phyloP scores from a whole-genome alignment of 2,113 vertebrate genomes.

The Forbesichthys papilliferus region DNA sequence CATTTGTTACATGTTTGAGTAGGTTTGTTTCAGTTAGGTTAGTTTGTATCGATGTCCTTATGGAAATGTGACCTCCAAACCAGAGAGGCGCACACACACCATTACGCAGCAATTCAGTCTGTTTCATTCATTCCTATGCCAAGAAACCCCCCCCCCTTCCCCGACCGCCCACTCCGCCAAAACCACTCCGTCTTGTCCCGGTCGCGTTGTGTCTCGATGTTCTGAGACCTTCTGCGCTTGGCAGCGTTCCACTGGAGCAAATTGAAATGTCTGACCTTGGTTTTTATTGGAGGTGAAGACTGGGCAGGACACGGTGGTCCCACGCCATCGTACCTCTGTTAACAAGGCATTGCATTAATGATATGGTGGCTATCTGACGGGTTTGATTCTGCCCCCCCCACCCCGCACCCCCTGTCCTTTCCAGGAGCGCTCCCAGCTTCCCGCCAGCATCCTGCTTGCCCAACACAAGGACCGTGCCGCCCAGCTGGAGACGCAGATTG shows the following conservation, averaged over 20 bases:
- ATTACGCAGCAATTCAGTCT: neutral
- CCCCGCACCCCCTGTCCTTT: slow-evolving; percentile 25
- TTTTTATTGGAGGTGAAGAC: slow-evolving; percentile 62
- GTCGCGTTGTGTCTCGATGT: slow-evolving; percentile 40
- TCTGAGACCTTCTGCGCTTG: slow-evolving; percentile 49
- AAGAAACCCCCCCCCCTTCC: slow-evolving; percentile 18
- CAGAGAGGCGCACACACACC: neutral
- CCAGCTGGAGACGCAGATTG: slow-evolving; percentile 89
- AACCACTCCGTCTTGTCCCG: slow-evolving; percentile 38
- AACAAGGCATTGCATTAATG: slow-evolving; percentile 45
- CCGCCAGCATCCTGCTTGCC: slow-evolving; percentile 90
- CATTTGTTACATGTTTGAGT: neutral
- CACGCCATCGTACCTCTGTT: slow-evolving; percentile 41
- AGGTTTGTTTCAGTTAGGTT: neutral
- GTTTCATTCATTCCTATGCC: slow-evolving; percentile 5
- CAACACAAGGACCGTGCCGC: slow-evolving; percentile 92
- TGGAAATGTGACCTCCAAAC: neutral
- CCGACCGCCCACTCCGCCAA: slow-evolving; percentile 29
- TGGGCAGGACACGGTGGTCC: slow-evolving; percentile 35
- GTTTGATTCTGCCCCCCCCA: slow-evolving; percentile 15
- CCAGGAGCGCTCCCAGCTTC: slow-evolving; percentile 92
- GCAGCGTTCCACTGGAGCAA: slow-evolving; percentile 56
- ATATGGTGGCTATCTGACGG: slow-evolving; percentile 25
- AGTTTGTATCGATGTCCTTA: neutral
- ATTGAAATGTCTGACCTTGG: slow-evolving; percentile 65